Evolutionary conservation across 2,797 vertebrate genomes (phyloP).

Genomic region (Anomalospiza imberbis): DNA sequence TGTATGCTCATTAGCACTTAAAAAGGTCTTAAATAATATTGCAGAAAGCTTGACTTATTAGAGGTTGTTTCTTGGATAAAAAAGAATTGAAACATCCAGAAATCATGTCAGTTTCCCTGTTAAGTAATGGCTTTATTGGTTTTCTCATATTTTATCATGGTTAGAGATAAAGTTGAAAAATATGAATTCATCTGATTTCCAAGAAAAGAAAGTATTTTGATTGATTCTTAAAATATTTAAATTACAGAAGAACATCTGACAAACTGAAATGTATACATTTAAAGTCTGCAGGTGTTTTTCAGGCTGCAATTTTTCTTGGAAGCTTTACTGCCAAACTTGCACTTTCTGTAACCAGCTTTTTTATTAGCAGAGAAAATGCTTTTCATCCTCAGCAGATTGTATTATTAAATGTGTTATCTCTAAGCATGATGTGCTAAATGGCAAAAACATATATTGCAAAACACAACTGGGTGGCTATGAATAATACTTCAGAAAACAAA

Average conservation of each 20-base stretch:
- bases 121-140: neutral
- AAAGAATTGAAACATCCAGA: neutral
- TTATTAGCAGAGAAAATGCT: slow-evolving; percentile 46
- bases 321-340: slow-evolving; percentile 29
- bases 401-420: slow-evolving; percentile 39
- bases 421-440: slow-evolving; percentile 5
- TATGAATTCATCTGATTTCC: neutral
- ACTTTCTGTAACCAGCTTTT: slow-evolving; percentile 49
- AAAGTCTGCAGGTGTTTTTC: slow-evolving; percentile 40
- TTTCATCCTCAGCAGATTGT: slow-evolving; percentile 38
- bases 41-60: neutral
- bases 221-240: slow-evolving; percentile 48
- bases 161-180: slow-evolving; percentile 31
- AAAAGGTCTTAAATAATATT: neutral
- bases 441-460: slow-evolving; percentile 7
- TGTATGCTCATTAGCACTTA: slow-evolving; percentile 5
- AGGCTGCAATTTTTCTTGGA: slow-evolving; percentile 29
- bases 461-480: neutral
- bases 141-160: neutral
- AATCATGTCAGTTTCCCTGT: neutral
- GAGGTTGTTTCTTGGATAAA: neutral
- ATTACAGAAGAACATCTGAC: slow-evolving; percentile 35
- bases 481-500: neutral
- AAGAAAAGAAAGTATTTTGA: slow-evolving; percentile 13
- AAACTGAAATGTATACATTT: neutral